Evolutionary conservation across 1,140 invertebrate genomes (phyloP).

Genomic region (Gryon sp.): DNA sequence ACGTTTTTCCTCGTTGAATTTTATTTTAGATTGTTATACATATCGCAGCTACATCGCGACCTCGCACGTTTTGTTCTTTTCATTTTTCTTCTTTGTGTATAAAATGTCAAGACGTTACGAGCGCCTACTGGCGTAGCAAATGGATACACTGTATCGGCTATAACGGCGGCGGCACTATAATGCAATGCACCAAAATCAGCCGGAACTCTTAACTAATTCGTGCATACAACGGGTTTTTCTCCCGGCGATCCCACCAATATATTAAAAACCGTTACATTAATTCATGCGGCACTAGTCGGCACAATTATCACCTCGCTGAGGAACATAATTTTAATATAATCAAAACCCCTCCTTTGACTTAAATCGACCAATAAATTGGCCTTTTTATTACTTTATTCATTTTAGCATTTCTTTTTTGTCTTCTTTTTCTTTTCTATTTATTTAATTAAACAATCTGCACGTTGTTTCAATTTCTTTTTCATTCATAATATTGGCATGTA

Average conservation of each 20-base stretch:
- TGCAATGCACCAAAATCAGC: slow-evolving; percentile 33
- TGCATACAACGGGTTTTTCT: slow-evolving; percentile 37
- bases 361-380: slow-evolving; percentile 19
- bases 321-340: slow-evolving; percentile 25
- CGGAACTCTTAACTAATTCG: slow-evolving; percentile 41
- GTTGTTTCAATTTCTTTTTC: slow-evolving; percentile 33
- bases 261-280: slow-evolving; percentile 25
- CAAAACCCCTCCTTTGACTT: slow-evolving; percentile 13
- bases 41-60: slow-evolving; percentile 14
- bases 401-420: slow-evolving; percentile 2
- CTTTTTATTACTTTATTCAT: slow-evolving; percentile 31
- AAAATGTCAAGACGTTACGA: slow-evolving; percentile 31
- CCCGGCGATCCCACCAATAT: slow-evolving; percentile 5
- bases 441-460: slow-evolving; percentile 12
- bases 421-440: slow-evolving; percentile 4
- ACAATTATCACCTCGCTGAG: slow-evolving; percentile 27
- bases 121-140: slow-evolving; percentile 31
- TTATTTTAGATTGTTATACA: slow-evolving; percentile 6
- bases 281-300: slow-evolving; percentile 6
- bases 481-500: slow-evolving; percentile 33
- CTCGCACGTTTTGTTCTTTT: slow-evolving; percentile 19
- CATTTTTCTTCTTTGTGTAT: slow-evolving; percentile 7
- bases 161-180: slow-evolving; percentile 28
- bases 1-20: neutral
- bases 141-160: slow-evolving; percentile 40